Evolutionary conservation across 1,140 invertebrate species (phyloP).

Genomic region (Drosophila pectinifera): DNA sequence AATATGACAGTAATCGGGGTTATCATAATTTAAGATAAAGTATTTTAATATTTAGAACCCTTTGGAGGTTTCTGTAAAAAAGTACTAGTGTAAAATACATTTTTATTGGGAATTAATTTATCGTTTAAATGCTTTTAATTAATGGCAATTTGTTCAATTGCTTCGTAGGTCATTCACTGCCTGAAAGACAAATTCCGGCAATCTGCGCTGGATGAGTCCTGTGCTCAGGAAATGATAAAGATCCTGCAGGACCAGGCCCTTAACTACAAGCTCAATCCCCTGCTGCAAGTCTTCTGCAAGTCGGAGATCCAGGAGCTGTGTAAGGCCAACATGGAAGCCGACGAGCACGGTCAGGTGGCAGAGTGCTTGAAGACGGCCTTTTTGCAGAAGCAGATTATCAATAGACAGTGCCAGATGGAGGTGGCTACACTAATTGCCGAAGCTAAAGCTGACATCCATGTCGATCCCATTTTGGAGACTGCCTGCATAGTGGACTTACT

Average conservation of each 20-base stretch:
- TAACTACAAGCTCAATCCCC: constrained; percentile 94
- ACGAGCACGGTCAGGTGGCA: constrained; percentile 88
- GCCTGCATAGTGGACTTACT: constrained; percentile 92
- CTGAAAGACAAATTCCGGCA: constrained; percentile 91
- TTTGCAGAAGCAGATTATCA: constrained; percentile 89
- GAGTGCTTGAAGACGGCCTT: constrained; percentile 96
- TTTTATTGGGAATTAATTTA: neutral
- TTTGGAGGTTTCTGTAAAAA: neutral
- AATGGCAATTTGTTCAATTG: constrained; percentile 12
- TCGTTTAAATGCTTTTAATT: neutral
- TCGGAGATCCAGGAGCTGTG: constrained; percentile 89
- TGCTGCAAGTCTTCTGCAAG: constrained; percentile 91
- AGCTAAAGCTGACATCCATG: constrained; percentile 92
- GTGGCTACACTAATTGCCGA: constrained; percentile 93
- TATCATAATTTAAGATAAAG: too few relatives aligned
- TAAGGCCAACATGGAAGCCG: constrained; percentile 85
- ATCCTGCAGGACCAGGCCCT: constrained; percentile 94
- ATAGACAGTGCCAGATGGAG: constrained; percentile 90
- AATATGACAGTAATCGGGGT: neutral
- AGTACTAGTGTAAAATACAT: neutral
- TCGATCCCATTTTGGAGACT: constrained; percentile 91
- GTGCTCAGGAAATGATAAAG: constrained; percentile 92
- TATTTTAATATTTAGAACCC: neutral
- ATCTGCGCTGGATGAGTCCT: constrained; percentile 89
- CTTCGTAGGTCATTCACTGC: constrained; percentile 87